A percentile compares a stretch with the other conserved stretches of the same genome.
Evolutionary conservation across 92 coral and sea anemone species (phyloP).

Genomic region (Zoanthus sansibaricus): DNA sequence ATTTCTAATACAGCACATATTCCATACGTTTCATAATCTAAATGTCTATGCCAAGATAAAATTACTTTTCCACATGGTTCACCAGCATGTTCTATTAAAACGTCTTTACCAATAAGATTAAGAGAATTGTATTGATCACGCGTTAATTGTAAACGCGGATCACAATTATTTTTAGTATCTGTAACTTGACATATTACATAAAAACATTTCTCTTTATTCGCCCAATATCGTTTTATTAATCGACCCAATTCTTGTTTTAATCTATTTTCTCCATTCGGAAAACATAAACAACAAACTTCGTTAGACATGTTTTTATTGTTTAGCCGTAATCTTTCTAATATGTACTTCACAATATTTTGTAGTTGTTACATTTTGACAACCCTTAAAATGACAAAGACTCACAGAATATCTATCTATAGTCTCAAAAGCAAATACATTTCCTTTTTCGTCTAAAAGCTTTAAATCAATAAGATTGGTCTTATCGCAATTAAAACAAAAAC

Average conservation of each 20-base stretch:
- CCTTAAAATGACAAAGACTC: neutral
- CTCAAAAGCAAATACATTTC: neutral
- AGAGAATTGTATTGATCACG: conserved; percentile 8
- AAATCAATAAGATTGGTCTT: neutral
- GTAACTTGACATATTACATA: conserved; percentile 6
- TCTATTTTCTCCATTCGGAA: neutral
- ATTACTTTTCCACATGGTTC: neutral
- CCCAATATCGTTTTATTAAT: neutral
- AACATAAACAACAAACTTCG: neutral
- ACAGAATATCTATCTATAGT: neutral
- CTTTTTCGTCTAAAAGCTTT: neutral
- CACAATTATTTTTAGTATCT: neutral
- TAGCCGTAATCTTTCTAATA: conserved; percentile 16
- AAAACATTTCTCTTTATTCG: neutral
- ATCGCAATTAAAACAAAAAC: conserved; percentile 14
- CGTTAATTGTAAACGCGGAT: conserved; percentile 4
- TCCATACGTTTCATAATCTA: neutral
- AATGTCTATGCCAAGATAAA: neutral
- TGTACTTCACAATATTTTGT: conserved; percentile 19
- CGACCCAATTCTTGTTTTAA: neutral
- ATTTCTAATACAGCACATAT: neutral
- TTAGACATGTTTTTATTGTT: neutral
- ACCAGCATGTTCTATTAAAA: neutral
- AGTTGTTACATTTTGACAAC: neutral
- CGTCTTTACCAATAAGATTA: neutral